Conservation (phyloP, 2,797 vertebrate genomes). For the Aratinga solstitialis region DNA sequence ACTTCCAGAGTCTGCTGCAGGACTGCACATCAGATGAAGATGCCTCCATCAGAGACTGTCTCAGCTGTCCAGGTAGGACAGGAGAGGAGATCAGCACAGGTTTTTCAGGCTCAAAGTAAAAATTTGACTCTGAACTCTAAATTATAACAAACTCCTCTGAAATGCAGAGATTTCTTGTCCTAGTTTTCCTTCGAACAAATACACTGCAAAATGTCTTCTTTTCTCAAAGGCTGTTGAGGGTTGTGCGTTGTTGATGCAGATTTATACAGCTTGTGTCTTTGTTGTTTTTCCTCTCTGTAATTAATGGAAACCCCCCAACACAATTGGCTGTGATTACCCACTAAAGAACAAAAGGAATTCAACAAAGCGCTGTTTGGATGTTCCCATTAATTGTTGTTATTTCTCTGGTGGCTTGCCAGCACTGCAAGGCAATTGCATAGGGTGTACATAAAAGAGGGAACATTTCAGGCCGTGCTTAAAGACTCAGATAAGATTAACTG, state of each 20-base stretch:
- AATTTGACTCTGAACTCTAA: background rate
- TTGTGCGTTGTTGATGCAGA: background rate
- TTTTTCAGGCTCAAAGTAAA: background rate
- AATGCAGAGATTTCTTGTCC: background rate
- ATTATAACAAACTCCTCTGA: background rate
- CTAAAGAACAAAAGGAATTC: background rate
- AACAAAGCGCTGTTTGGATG: background rate
- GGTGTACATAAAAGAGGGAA: background rate
- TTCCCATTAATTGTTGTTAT: background rate
- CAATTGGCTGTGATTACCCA: background rate
- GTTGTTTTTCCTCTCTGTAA: background rate
- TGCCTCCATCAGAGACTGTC: background rate
- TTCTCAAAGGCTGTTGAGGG: background rate
- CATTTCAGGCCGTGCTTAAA: background rate
- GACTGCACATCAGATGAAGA: background rate
- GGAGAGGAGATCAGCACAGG: background rate
- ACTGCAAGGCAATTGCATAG: background rate
- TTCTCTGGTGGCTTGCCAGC: background rate
- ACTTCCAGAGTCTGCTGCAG: background rate
- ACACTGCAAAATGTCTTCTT: background rate
- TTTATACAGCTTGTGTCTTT: background rate
- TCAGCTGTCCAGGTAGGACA: background rate
- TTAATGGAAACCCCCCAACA: background rate
- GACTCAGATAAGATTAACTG: slow-evolving; percentile 2
- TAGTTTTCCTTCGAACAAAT: background rate